These are phyloP conservation scores for Crambe crambe DNA, from an alignment of 37 sponge, comb jelly and placozoan genomes.

Conservation along the genomic window DNA sequence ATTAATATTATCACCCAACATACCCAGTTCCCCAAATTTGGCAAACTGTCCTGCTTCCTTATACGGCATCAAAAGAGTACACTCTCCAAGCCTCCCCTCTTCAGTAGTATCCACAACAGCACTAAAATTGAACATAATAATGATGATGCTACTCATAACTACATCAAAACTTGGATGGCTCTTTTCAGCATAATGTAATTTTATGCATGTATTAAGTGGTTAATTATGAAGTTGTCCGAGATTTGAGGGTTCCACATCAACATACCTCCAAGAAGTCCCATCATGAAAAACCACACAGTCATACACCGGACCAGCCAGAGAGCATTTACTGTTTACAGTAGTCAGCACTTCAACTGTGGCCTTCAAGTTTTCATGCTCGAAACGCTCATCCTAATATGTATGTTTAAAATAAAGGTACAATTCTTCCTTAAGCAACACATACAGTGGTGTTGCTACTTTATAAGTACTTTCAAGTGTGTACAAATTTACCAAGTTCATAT, in stretches of 20 bases:
- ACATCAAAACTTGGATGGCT: no score
- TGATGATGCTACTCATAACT: no score
- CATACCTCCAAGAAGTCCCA: constrained; percentile 79
- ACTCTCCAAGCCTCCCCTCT: constrained; percentile 65
- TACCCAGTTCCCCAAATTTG: constrained; percentile 35
- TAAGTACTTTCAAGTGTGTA: neutral
- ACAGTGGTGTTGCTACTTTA: neutral
- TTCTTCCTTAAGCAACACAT: neutral
- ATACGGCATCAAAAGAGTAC: constrained; percentile 65
- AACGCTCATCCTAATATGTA: constrained; percentile 10
- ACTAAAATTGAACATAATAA: constrained; percentile 27
- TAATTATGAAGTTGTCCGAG: no score
- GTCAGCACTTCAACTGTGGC: constrained; percentile 67
- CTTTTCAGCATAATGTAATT: no score
- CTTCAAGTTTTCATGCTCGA: constrained; percentile 73
- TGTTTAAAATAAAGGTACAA: neutral
- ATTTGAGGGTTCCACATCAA: neutral
- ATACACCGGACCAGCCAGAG: constrained; percentile 74
- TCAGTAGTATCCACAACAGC: constrained; percentile 87
- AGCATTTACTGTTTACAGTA: constrained; percentile 37
- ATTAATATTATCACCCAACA: no score
- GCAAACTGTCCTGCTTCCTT: constrained; percentile 73
- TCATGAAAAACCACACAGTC: constrained; percentile 94
- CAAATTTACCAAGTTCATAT: constrained; percentile 2
- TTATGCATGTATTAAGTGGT: no score